Base-by-base conservation (phyloP, 2,888 invertebrate genomes). In the Lottia gigantea region DNA sequence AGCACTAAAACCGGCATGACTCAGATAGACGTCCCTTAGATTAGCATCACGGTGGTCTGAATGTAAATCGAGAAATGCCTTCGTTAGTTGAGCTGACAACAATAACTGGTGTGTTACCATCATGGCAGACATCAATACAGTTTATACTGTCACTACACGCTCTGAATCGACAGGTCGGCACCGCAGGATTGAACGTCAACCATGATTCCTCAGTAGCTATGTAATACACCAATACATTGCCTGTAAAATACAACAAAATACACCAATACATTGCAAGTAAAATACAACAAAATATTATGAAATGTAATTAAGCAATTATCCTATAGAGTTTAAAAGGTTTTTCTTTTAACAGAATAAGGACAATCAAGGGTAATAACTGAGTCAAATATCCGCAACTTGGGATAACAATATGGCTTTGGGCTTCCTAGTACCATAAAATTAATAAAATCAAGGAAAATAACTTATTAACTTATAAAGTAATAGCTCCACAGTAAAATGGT, bases 1-100 rank as follows among this genome's bases (percentile, higher is more conserved):
- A 31, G 31, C 2, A 31, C 31, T 31, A 31, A 31, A 31, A 31
- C 31, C 2, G 31, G 6, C 31, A 31, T 31, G 3, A 31, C 2
- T 3, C 31, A 31, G 3, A 31, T 31, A n/a, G n/a, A n/a, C n/a
- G n/a, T n/a, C n/a, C n/a, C n/a, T n/a, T n/a, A n/a, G n/a, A 31
- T 4, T 2, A 31, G 6, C 31, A 46, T 68, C 63, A 63, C 11
- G 63, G 62, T 64, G 68, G 68, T 45, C 40, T 46, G 63, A 62
- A 68, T 25, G 40, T 64, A 40, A 63, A 46, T 26, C 49, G 46
- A 25, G 68, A 62, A 8, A 68, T 68, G 16, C 63, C 62, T 31
- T 63, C 68, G 64, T 68, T 64, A 68, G 63, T 64, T 25, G 68
- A 46, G 46, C 47, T 64, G 31, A 64, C 47, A 11, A 64, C 68